These are phyloP conservation scores for Geodia barretti DNA, from an alignment of 37 sponge, comb jelly and placozoan genomes.

Conservation along the genomic window DNA sequence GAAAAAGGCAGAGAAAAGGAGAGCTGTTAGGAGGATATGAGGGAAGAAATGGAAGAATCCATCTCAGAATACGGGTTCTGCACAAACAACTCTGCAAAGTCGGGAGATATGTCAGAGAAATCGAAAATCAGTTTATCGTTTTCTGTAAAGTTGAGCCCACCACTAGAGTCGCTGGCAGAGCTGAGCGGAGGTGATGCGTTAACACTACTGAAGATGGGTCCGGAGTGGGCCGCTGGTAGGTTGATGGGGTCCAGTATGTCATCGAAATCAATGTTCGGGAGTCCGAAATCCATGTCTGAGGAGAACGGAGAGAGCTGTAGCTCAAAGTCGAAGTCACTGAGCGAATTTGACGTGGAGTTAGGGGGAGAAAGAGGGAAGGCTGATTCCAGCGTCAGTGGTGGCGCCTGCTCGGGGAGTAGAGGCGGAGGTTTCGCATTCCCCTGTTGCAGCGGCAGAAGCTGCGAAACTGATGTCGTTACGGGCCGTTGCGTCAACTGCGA, in stretches of 20 bases:
- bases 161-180: constrained; percentile 7
- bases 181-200: constrained; percentile 23
- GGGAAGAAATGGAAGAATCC: constrained; percentile 39
- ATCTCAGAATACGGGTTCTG: constrained; percentile 54
- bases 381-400: neutral
- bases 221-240: neutral
- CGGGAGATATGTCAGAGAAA: constrained; percentile 54
- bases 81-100: constrained; percentile 61
- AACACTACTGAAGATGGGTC: constrained; percentile 1
- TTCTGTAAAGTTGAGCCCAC: constrained; percentile 8
- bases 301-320: constrained; percentile 31
- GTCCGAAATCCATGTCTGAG: constrained; percentile 10
- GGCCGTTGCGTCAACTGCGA: too few species aligned
- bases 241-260: constrained; percentile 51
- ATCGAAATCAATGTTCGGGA: constrained; percentile 51
- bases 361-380: constrained; percentile 56
- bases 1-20: neutral
- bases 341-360: constrained; percentile 32
- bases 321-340: constrained; percentile 42
- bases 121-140: constrained; percentile 44
- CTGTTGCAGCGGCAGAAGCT: neutral
- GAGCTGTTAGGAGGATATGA: constrained; percentile 15
- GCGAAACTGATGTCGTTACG: neutral
- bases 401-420: neutral
- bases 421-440: neutral